Evolutionary conservation across 2,888 invertebrate genomes (phyloP).

Genomic region (Meteorus cinctellus): DNA sequence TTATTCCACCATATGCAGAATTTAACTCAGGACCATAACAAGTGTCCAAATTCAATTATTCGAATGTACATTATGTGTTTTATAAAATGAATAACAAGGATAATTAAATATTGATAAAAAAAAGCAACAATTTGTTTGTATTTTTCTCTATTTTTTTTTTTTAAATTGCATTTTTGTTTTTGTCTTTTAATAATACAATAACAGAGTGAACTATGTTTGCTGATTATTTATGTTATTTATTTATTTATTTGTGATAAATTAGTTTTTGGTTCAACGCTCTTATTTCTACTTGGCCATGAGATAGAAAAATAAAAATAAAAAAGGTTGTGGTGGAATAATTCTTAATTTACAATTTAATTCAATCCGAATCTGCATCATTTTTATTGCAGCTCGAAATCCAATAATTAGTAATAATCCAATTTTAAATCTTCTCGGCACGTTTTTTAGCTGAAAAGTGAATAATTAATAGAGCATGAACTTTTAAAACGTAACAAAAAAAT

Average conservation of each 20-base stretch:
- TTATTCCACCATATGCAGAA: background rate
- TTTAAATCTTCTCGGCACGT: slow-evolving; percentile 34
- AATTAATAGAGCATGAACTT: slow-evolving; percentile 18
- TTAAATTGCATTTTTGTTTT: background rate
- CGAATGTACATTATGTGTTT: background rate
- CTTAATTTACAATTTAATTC: slow-evolving; percentile 30
- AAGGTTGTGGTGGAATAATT: background rate
- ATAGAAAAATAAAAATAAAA: background rate
- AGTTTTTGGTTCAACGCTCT: slow-evolving; percentile 62
- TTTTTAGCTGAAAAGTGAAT: slow-evolving; percentile 41
- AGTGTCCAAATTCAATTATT: background rate
- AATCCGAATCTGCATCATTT: background rate
- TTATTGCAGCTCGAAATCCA: slow-evolving; percentile 6
- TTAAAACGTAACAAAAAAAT: background rate
- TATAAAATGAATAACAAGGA: slow-evolving; percentile 1
- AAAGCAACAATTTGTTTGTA: background rate
- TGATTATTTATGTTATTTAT: no score
- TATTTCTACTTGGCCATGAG: slow-evolving; percentile 42
- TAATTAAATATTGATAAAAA: background rate
- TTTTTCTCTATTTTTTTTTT: slow-evolving; percentile 7
- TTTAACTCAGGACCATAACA: background rate
- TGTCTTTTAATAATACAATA: background rate
- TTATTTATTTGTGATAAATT: slow-evolving; percentile 58
- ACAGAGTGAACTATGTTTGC: background rate
- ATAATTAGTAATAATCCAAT: slow-evolving; percentile 5